phyloP scores from a whole-genome alignment of 2,113 vertebrate species.

The Xiphophorus couchianus region DNA sequence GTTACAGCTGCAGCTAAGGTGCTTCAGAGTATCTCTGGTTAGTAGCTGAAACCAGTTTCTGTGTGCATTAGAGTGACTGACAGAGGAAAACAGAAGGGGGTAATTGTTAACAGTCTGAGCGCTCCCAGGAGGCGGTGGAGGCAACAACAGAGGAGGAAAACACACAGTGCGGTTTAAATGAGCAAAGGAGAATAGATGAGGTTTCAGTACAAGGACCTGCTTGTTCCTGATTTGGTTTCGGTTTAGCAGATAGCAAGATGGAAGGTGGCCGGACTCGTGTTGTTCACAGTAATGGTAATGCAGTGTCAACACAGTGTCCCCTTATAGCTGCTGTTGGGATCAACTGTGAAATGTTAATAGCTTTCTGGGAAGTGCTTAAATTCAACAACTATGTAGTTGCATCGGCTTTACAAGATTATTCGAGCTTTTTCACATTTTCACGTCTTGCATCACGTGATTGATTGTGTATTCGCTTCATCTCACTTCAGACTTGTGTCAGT shows the following conservation, averaged over 20 bases:
- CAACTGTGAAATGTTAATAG: background rate
- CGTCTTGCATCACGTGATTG: background rate
- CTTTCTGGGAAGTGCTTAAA: background rate
- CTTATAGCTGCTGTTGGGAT: background rate
- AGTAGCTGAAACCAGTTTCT: slow-evolving; percentile 24
- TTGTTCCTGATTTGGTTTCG: slow-evolving; percentile 16
- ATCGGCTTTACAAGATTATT: background rate
- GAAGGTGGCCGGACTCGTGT: background rate
- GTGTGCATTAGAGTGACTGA: slow-evolving; percentile 24
- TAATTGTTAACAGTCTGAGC: slow-evolving; percentile 36
- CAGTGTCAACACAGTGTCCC: background rate
- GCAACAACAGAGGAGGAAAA: slow-evolving; percentile 19
- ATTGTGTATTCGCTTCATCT: too few species aligned
- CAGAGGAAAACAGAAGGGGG: slow-evolving; percentile 4
- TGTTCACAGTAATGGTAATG: background rate
- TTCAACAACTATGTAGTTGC: background rate
- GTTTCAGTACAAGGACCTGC: slow-evolving; percentile 9
- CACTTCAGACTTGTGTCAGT: too few species aligned
- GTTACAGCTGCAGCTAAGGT: background rate
- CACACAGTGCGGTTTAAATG: slow-evolving; percentile 10
- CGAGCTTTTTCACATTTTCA: background rate
- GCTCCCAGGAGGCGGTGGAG: slow-evolving; percentile 28
- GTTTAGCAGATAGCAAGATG: background rate
- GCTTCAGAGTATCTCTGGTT: background rate
- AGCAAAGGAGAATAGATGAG: slow-evolving; percentile 10